Evolutionary conservation across 2,797 vertebrate species (phyloP).

Genomic region (Coendou prehensilis): DNA sequence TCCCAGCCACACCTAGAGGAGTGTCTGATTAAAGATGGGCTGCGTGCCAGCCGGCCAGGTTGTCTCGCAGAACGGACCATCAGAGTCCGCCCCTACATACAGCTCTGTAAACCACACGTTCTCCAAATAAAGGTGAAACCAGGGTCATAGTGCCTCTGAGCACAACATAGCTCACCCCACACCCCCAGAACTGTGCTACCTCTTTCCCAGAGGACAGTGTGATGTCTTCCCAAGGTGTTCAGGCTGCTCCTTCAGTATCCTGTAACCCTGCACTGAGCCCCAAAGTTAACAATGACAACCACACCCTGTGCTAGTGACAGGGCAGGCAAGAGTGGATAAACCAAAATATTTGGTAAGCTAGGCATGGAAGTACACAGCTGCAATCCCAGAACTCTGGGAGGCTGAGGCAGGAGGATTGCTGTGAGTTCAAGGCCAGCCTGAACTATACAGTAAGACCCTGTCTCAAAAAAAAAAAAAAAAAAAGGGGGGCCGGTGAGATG

Average conservation of each 20-base stretch:
- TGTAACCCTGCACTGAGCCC: neutral
- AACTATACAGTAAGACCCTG: neutral
- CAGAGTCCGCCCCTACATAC: neutral
- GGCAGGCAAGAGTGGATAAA: neutral
- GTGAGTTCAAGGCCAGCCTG: neutral
- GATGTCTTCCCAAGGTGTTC: fast-evolving
- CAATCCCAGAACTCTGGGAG: neutral
- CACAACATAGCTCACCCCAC: fast-evolving
- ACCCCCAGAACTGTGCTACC: fast-evolving
- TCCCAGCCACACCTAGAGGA: neutral
- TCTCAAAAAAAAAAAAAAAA: neutral
- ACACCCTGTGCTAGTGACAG: neutral
- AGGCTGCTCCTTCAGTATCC: neutral
- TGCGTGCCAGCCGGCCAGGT: neutral
- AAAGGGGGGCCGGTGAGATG: too few relatives aligned
- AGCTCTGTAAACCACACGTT: neutral
- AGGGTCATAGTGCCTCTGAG: neutral
- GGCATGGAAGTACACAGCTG: neutral
- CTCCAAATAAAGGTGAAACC: neutral
- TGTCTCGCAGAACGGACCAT: neutral
- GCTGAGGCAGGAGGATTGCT: neutral
- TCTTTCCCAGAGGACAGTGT: neutral
- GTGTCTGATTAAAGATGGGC: neutral
- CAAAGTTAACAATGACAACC: neutral
- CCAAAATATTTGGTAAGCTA: too few relatives aligned